Conservation (phyloP, 2,113 vertebrate genomes). For the Calyptommatus sinebrachiatus region DNA sequence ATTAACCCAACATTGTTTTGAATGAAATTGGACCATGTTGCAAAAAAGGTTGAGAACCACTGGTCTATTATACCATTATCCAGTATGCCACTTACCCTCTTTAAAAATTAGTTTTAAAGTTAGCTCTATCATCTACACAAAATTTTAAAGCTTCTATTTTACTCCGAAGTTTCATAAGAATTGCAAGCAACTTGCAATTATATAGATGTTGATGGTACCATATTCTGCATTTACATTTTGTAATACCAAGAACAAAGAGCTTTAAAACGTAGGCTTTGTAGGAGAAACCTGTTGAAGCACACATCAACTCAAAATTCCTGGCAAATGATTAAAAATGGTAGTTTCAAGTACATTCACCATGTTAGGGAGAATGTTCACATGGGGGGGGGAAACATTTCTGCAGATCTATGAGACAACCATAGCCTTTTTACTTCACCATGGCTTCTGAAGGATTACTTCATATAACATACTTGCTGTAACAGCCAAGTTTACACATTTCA, state of each 20-base stretch:
- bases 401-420: constrained; percentile 25
- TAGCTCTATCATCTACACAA: too few relatives aligned
- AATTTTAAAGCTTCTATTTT: too few relatives aligned
- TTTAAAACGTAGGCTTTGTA: background rate
- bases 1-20: background rate
- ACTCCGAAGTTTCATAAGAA: background rate
- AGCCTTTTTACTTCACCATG: constrained; percentile 20
- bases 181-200: background rate
- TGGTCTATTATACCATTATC: too few relatives aligned
- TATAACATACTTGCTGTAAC: background rate
- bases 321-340: constrained; percentile 46
- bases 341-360: constrained; percentile 20
- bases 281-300: constrained; percentile 14
- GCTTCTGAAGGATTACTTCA: constrained; percentile 2
- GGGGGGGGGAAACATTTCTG: background rate
- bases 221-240: background rate
- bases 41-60: too few relatives aligned
- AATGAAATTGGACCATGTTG: background rate
- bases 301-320: constrained; percentile 18
- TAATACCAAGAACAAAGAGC: background rate
- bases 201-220: background rate
- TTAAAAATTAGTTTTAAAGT: too few relatives aligned
- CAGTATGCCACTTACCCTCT: too few relatives aligned
- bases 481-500: constrained; percentile 26
- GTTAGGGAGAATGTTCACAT: constrained; percentile 2